A percentile compares a stretch with the other conserved stretches of the same genome.
These are phyloP conservation scores for Chrysemys picta DNA, from an alignment of 2,113 vertebrate species.

Conservation along the genomic window DNA sequence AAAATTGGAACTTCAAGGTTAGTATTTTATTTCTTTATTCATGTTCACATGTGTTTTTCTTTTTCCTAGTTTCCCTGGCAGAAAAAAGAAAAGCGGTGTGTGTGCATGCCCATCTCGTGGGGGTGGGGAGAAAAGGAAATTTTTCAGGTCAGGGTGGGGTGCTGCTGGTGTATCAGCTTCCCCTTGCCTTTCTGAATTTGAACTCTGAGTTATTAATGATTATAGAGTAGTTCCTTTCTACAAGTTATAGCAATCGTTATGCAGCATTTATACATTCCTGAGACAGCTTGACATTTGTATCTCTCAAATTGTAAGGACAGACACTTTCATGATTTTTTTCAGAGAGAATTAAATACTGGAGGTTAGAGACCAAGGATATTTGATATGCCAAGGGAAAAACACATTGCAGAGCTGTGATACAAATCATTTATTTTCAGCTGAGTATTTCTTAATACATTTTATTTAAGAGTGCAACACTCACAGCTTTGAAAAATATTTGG, in stretches of 20 bases:
- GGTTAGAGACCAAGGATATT: background rate
- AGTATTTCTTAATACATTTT: slow-evolving; percentile 9
- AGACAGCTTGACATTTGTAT: background rate
- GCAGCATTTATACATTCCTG: background rate
- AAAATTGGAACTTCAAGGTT: fast-evolving
- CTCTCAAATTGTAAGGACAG: background rate
- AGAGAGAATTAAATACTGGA: background rate
- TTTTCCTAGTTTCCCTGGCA: background rate
- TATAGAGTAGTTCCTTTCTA: slow-evolving; percentile 22
- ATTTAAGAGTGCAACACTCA: background rate
- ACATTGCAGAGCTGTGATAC: background rate
- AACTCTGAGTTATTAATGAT: background rate
- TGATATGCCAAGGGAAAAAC: slow-evolving; percentile 7
- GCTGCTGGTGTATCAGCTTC: background rate
- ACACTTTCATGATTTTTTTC: background rate
- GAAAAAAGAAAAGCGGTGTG: background rate
- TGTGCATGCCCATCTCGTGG: background rate
- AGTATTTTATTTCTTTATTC: background rate
- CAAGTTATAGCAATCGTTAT: background rate
- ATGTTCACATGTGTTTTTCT: background rate
- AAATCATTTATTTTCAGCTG: slow-evolving; percentile 34
- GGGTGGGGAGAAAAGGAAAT: background rate
- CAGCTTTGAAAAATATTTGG: slow-evolving; percentile 27
- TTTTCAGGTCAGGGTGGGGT: background rate
- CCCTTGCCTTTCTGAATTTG: background rate